Conservation (phyloP, 2,888 invertebrate genomes). For the Nemurella pictetii region DNA sequence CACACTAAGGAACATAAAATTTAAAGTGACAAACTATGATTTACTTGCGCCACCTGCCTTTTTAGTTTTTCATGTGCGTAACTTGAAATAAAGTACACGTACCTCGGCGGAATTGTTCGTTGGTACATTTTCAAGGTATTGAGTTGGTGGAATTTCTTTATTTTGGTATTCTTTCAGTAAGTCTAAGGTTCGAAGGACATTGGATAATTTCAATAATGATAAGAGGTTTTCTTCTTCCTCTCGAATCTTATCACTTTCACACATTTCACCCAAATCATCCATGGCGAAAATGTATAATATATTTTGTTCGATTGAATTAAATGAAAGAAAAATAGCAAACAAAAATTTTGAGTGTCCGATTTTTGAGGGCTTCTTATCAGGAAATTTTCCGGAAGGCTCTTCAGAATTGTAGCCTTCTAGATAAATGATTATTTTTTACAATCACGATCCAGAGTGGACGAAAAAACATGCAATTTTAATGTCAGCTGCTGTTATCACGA, state of each 20-base stretch:
- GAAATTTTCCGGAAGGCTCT: neutral
- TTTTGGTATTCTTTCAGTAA: conserved; percentile 1
- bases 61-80: too few relatives aligned
- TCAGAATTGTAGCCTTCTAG: neutral
- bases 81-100: too few relatives aligned
- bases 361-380: neutral
- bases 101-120: neutral
- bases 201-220: neutral
- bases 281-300: neutral
- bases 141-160: neutral
- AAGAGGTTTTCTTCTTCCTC: neutral
- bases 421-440: neutral
- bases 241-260: neutral
- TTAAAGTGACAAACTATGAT: too few relatives aligned
- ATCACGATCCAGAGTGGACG: neutral
- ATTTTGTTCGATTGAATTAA: neutral
- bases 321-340: neutral
- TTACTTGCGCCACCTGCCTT: too few relatives aligned
- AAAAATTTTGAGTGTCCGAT: neutral
- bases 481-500: too few relatives aligned
- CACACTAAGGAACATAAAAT: too few relatives aligned
- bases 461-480: too few relatives aligned
- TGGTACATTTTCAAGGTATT: neutral
- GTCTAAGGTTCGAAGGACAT: neutral
- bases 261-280: neutral